These are phyloP conservation scores for Kryptopterus vitreolus DNA, from an alignment of 2,797 vertebrate species.

Conservation along the genomic window DNA sequence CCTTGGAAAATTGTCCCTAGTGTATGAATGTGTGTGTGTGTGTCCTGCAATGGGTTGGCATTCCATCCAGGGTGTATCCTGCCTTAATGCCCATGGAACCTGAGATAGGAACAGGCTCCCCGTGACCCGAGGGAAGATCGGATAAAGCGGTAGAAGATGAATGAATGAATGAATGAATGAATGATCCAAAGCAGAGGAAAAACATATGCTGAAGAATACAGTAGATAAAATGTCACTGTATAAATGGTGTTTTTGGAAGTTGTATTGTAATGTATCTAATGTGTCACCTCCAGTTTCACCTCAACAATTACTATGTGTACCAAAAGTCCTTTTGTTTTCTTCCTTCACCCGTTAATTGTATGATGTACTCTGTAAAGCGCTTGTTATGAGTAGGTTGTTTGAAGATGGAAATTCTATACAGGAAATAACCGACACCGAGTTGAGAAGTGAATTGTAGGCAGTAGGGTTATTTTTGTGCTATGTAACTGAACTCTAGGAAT, in stretches of 20 bases:
- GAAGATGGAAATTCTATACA: background rate
- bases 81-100: too few species aligned
- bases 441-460: background rate
- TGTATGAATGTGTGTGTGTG: too few species aligned
- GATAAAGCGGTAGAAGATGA: too few species aligned
- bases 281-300: background rate
- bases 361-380: background rate
- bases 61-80: too few species aligned
- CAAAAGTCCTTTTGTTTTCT: background rate
- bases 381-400: background rate
- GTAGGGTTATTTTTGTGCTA: background rate
- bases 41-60: too few species aligned
- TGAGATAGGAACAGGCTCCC: too few species aligned
- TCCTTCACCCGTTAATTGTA: slow-evolving; percentile 3
- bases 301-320: background rate
- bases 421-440: background rate
- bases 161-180: too few species aligned
- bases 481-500: background rate
- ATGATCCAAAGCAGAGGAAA: background rate
- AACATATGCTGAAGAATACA: background rate
- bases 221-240: background rate
- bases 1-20: too few species aligned
- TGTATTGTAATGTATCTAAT: slow-evolving; percentile 5
- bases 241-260: background rate
- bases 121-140: too few species aligned